phyloP scores from a whole-genome alignment of 2,797 vertebrate genomes.

The Peromyscus eremicus region DNA sequence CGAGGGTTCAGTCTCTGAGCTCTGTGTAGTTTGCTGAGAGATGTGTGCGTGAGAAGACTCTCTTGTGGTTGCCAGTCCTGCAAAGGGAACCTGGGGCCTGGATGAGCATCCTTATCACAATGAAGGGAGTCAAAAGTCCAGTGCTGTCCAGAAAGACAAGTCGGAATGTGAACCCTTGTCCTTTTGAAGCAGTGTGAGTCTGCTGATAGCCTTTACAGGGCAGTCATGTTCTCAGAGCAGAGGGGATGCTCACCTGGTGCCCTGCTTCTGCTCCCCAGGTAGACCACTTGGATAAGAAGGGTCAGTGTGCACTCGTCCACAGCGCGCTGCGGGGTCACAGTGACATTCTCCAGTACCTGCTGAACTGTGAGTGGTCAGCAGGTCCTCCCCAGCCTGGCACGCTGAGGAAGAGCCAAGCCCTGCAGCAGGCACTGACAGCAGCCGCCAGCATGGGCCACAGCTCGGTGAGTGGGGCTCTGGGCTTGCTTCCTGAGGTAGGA shows the following conservation, averaged over 20 bases:
- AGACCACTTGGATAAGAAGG: slow-evolving; percentile 96
- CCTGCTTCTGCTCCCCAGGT: slow-evolving; percentile 87
- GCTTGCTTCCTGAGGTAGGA: not conserved
- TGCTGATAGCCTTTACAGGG: not conserved
- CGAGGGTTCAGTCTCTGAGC: not conserved
- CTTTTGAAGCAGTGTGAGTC: not conserved
- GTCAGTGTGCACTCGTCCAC: slow-evolving; percentile 96
- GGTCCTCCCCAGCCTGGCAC: slow-evolving; percentile 89
- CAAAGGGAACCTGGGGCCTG: not conserved
- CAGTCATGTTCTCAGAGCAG: not conserved
- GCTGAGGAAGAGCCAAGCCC: slow-evolving; percentile 92
- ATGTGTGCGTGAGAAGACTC: not conserved
- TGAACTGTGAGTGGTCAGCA: slow-evolving; percentile 91
- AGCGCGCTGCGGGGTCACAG: slow-evolving; percentile 95
- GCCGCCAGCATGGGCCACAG: slow-evolving; percentile 98
- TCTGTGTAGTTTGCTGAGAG: not conserved
- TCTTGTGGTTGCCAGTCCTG: not conserved
- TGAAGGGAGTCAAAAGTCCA: not conserved
- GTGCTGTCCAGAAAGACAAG: not conserved
- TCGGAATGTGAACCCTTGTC: not conserved
- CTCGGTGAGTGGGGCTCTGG: slow-evolving; percentile 87
- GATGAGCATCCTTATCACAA: not conserved
- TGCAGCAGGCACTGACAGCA: slow-evolving; percentile 96
- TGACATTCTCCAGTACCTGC: slow-evolving; percentile 93
- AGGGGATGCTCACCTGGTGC: not conserved